phyloP scores from a whole-genome alignment of 2,888 invertebrate species.

The Tillus elongatus region DNA sequence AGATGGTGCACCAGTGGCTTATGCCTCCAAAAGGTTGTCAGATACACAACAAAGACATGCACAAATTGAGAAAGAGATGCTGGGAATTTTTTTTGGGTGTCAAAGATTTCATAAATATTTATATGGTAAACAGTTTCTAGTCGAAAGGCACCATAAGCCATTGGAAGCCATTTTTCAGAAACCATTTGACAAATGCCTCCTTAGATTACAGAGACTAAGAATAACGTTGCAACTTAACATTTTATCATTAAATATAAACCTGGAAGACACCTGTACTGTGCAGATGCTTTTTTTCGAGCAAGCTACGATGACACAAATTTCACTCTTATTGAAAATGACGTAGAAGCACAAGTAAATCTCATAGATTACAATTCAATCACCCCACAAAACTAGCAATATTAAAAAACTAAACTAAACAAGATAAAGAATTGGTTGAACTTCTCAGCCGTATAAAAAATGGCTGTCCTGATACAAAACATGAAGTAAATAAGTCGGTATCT shows the following conservation, averaged over 20 bases:
- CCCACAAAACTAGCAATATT: constrained; percentile 7
- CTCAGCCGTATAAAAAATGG: constrained; percentile 9
- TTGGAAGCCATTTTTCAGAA: constrained; percentile 4
- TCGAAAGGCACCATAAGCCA: constrained; percentile 8
- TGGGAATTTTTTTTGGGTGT: constrained; percentile 6
- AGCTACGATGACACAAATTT: background rate
- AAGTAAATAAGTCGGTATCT: constrained; percentile 4
- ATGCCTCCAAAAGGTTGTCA: constrained; percentile 18
- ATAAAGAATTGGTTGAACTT: constrained; percentile 5
- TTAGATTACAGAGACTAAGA: constrained; percentile 9
- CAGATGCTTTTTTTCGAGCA: constrained; percentile 8
- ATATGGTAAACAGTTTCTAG: constrained; percentile 6
- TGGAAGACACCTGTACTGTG: constrained; percentile 7
- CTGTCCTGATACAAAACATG: constrained; percentile 8
- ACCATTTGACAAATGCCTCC: constrained; percentile 5
- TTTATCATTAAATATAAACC: constrained; percentile 8
- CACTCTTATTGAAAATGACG: background rate
- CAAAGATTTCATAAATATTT: constrained; percentile 11
- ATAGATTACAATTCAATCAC: constrained; percentile 2
- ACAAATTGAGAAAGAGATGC: constrained; percentile 10
- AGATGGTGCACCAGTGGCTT: constrained; percentile 20
- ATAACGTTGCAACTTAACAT: constrained; percentile 7
- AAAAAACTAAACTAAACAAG: constrained; percentile 1
- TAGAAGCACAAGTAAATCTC: constrained; percentile 4
- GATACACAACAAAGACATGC: constrained; percentile 6